These are phyloP conservation scores for Holocentrus rufus DNA, from an alignment of 2,797 vertebrate species.

Conservation along the genomic window DNA sequence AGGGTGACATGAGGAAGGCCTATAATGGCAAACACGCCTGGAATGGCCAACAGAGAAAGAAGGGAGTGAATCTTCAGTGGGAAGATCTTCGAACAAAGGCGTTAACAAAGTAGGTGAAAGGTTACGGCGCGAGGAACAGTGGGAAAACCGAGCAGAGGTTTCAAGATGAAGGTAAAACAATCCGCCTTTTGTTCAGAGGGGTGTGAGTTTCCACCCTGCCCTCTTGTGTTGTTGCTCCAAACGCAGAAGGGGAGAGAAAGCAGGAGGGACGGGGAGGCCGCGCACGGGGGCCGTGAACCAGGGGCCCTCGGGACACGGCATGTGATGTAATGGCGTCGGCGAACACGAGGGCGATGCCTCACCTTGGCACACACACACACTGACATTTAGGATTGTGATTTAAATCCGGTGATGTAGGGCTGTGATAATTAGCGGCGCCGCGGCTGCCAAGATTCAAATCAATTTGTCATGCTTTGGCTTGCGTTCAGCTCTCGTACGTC, in stretches of 20 bases:
- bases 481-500: slow-evolving; percentile 18
- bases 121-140: slow-evolving; percentile 41
- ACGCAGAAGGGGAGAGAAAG: slow-evolving; percentile 33
- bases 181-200: slow-evolving; percentile 58
- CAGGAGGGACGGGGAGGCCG: neutral
- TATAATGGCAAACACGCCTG: neutral
- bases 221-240: slow-evolving; percentile 43
- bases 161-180: slow-evolving; percentile 64
- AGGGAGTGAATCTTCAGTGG: slow-evolving; percentile 17
- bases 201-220: slow-evolving; percentile 49
- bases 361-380: slow-evolving; percentile 28
- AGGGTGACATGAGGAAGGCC: neutral
- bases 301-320: neutral
- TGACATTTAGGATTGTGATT: slow-evolving; percentile 49
- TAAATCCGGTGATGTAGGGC: slow-evolving; percentile 40
- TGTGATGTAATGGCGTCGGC: neutral
- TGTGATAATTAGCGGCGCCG: slow-evolving; percentile 39
- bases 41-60: too few species aligned
- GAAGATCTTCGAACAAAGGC: slow-evolving; percentile 4
- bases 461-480: slow-evolving; percentile 27
- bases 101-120: slow-evolving; percentile 59
- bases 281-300: slow-evolving; percentile 22
- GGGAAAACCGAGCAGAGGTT: slow-evolving; percentile 56
- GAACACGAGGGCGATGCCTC: slow-evolving; percentile 7
- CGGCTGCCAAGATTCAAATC: slow-evolving; percentile 39